Percentiles rank a stretch among this genome's conserved stretches.
Conservation (phyloP, 2,888 invertebrate genomes). For the Aquatica leii region DNA sequence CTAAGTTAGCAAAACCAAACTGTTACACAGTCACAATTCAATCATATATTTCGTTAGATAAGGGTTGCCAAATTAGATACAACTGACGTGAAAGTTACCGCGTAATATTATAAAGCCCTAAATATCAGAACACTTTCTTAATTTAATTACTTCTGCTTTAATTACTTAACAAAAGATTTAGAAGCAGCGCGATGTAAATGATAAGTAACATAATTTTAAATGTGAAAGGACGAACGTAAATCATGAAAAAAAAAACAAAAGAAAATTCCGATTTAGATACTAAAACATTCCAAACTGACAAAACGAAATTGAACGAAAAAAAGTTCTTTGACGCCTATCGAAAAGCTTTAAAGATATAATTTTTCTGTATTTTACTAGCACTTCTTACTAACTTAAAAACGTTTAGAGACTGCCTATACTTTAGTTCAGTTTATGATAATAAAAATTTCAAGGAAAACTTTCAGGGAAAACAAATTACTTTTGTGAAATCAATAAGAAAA, state of each 20-base stretch:
- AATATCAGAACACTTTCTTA: no score
- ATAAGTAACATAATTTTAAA: no score
- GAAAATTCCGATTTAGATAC: no score
- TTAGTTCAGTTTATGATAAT: constrained; percentile 33
- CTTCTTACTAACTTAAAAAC: constrained; percentile 19
- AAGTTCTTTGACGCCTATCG: background rate
- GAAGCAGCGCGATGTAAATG: no score
- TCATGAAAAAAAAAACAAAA: no score
- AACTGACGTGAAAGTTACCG: background rate
- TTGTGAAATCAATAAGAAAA: constrained; percentile 35
- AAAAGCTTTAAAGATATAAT: background rate
- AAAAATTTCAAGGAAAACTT: constrained; percentile 34
- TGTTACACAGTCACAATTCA: background rate
- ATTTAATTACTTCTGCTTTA: no score
- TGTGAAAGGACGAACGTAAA: no score
- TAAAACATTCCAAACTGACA: no score
- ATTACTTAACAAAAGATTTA: no score
- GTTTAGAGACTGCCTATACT: constrained; percentile 30
- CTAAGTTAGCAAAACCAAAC: no score
- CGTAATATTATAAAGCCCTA: no score
- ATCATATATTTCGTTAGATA: background rate
- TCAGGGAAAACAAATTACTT: constrained; percentile 31
- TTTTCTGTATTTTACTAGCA: constrained; percentile 12
- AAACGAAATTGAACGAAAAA: background rate
- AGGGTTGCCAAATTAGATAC: background rate